These are phyloP conservation scores for Endotricha flammealis DNA, from an alignment of 2,888 invertebrate species.

Conservation along the genomic window DNA sequence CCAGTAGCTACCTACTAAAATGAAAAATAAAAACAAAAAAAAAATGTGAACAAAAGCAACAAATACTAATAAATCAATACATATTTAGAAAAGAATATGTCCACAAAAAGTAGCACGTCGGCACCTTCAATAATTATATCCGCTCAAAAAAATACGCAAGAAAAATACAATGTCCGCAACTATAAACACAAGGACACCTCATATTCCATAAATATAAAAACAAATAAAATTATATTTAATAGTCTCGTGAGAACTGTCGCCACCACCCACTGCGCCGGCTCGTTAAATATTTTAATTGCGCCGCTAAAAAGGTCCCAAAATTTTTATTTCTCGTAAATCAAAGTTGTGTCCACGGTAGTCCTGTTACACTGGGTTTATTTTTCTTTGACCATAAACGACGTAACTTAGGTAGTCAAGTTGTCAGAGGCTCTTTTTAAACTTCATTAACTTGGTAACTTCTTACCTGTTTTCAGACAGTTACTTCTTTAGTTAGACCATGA, in stretches of 20 bases:
- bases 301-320: constrained; percentile 66
- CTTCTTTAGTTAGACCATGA: neutral
- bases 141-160: constrained; percentile 38
- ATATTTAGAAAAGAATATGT: too few species aligned
- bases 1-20: too few species aligned
- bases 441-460: neutral
- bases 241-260: constrained; percentile 76
- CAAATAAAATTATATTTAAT: constrained; percentile 76
- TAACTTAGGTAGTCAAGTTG: constrained; percentile 12
- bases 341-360: constrained; percentile 63
- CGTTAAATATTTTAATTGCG: constrained; percentile 75
- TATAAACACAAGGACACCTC: constrained; percentile 41
- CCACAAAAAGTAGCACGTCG: constrained; percentile 10
- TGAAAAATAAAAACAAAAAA: too few species aligned
- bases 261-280: constrained; percentile 72
- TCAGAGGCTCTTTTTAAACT: neutral
- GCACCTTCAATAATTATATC: constrained; percentile 33
- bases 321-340: constrained; percentile 73
- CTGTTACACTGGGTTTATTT: constrained; percentile 27
- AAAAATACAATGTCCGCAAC: constrained; percentile 36
- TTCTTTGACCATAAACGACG: constrained; percentile 23
- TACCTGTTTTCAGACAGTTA: constrained; percentile 2
- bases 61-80: neutral
- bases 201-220: constrained; percentile 52
- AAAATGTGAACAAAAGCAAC: too few species aligned